phyloP scores from a whole-genome alignment of 2,113 vertebrate genomes.

The Trichechus manatus region DNA sequence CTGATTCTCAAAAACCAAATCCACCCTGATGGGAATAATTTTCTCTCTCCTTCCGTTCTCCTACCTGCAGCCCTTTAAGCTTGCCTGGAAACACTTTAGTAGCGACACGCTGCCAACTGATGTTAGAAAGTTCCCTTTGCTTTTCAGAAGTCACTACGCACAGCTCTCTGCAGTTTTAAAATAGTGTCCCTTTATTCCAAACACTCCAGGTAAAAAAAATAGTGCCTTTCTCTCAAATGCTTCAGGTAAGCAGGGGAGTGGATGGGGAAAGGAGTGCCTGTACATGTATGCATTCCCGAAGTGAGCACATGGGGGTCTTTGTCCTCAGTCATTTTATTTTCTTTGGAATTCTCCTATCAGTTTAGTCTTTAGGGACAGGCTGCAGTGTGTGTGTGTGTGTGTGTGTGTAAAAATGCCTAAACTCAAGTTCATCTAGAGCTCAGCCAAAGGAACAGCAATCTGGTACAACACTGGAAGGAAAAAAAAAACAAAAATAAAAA shows the following conservation, averaged over 20 bases:
- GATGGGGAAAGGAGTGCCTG: too few species aligned
- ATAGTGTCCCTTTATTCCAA: too few species aligned
- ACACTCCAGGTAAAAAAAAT: neutral
- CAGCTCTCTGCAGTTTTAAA: neutral
- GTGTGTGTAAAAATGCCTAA: neutral
- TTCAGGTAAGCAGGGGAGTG: neutral
- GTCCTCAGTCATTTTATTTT: neutral
- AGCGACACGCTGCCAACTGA: neutral
- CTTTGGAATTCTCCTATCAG: neutral
- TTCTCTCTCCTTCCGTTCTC: neutral
- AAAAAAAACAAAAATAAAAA: neutral
- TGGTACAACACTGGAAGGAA: neutral
- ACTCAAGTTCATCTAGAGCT: neutral
- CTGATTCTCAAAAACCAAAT: neutral
- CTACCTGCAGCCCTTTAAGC: neutral
- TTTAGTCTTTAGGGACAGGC: neutral
- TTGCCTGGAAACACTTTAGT: neutral
- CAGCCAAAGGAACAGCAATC: neutral
- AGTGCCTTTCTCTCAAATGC: neutral
- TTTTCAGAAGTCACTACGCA: conserved; percentile 69
- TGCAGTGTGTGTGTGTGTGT: neutral
- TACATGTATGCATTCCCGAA: too few species aligned
- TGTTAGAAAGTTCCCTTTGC: conserved; percentile 77
- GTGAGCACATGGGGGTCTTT: neutral
- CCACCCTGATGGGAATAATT: neutral